phyloP scores from a whole-genome alignment of 1,140 invertebrate genomes.

The Megalopta genalis region DNA sequence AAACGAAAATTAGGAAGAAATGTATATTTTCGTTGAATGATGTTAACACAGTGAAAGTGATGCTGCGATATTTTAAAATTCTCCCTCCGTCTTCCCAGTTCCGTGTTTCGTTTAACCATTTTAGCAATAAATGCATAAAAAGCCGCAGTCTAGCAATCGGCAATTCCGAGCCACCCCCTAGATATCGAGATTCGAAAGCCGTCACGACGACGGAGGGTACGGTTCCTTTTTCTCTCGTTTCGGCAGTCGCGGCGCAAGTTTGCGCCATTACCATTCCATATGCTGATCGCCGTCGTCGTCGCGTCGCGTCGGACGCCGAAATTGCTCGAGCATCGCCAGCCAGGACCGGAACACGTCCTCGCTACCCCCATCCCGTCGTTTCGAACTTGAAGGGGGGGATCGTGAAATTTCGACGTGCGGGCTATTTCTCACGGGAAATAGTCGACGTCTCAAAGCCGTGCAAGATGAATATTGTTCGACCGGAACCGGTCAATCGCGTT shows the following conservation, averaged over 20 bases:
- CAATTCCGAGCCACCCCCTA: too few relatives aligned
- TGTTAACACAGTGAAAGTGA: too few relatives aligned
- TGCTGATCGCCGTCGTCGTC: constrained; percentile 3
- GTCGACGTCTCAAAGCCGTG: background rate
- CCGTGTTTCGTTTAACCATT: too few relatives aligned
- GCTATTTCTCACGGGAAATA: constrained; percentile 14
- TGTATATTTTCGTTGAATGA: too few relatives aligned
- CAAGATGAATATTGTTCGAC: background rate
- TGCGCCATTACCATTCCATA: constrained; percentile 15
- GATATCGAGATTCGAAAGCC: background rate
- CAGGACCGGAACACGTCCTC: too few relatives aligned
- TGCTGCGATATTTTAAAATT: too few relatives aligned
- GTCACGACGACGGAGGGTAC: too few relatives aligned
- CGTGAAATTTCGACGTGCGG: constrained; percentile 1
- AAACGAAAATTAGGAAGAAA: too few relatives aligned
- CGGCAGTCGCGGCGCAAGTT: background rate
- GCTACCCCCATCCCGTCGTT: too few relatives aligned
- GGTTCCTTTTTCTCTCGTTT: background rate
- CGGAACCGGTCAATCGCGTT: background rate
- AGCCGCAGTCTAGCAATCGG: too few relatives aligned
- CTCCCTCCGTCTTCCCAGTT: too few relatives aligned
- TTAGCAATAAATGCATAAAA: too few relatives aligned
- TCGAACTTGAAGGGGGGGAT: background rate
- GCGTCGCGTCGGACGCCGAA: background rate
- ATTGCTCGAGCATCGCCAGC: background rate